Conservation (phyloP, 2,888 invertebrate genomes). For the Baccha elongata region DNA sequence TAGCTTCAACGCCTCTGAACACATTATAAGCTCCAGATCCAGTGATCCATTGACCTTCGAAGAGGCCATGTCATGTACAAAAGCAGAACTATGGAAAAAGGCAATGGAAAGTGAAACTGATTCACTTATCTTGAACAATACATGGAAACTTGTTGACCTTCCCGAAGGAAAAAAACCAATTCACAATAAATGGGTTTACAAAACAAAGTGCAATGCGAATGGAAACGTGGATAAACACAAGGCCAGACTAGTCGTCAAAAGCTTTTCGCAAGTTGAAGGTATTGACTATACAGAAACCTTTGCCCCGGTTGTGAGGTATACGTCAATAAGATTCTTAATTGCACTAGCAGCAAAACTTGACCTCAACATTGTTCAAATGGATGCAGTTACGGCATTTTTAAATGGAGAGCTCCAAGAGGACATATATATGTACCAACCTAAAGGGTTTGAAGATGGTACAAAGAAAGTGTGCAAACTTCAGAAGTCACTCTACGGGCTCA, state of each 20-base stretch:
- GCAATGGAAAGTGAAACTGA: slow-evolving; percentile 25
- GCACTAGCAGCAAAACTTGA: not conserved
- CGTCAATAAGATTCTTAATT: not conserved
- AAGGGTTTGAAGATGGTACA: slow-evolving; percentile 55
- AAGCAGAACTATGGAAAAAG: slow-evolving; percentile 12
- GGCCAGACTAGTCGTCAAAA: slow-evolving; percentile 45
- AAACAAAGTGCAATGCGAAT: slow-evolving; percentile 49
- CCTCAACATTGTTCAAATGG: slow-evolving; percentile 42
- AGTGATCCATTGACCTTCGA: slow-evolving; percentile 13
- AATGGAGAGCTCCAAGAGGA: slow-evolving; percentile 54
- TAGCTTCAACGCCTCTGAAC: slow-evolving; percentile 8
- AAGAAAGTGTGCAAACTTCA: slow-evolving; percentile 30
- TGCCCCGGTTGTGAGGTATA: too few species aligned
- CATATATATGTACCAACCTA: slow-evolving; percentile 67
- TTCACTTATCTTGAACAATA: slow-evolving; percentile 12
- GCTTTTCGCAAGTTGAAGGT: slow-evolving; percentile 44
- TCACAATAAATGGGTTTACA: slow-evolving; percentile 47
- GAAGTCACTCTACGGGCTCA: slow-evolving; percentile 49
- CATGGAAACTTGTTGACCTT: slow-evolving; percentile 5
- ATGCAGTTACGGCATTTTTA: slow-evolving; percentile 45
- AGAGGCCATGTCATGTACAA: slow-evolving; percentile 15
- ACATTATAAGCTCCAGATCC: not conserved
- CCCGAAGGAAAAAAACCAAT: slow-evolving; percentile 40
- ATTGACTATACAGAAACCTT: slow-evolving; percentile 72
- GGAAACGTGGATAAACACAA: slow-evolving; percentile 30